A percentile compares a stretch with the other conserved stretches of the same genome.
phyloP scores from a whole-genome alignment of 2,888 invertebrate genomes.

The Byasa hedistus region DNA sequence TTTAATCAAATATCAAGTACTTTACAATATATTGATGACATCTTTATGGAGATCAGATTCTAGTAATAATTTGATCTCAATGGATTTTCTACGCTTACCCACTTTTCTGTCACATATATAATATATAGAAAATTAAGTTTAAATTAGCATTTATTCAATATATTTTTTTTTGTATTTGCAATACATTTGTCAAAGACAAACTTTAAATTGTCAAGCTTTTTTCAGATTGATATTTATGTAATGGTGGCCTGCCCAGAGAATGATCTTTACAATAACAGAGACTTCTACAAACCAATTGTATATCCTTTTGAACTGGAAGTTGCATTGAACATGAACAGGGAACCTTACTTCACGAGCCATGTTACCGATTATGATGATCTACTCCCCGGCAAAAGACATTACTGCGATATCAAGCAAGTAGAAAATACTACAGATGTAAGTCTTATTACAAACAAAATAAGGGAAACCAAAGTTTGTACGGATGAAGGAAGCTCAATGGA shows the following conservation, averaged over 20 bases:
- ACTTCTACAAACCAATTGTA: conserved; percentile 94
- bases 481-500: conserved; percentile 55
- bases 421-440: conserved; percentile 83
- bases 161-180: background rate
- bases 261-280: conserved; percentile 88
- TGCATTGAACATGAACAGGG: conserved; percentile 82
- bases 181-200: too few species aligned
- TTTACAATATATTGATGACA: too few species aligned
- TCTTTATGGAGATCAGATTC: too few species aligned
- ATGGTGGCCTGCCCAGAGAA: conserved; percentile 95
- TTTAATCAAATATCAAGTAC: too few species aligned
- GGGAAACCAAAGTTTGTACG: conserved; percentile 67
- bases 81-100: too few species aligned
- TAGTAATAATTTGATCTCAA: too few species aligned
- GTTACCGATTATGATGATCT: conserved; percentile 88
- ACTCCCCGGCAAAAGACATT: conserved; percentile 81
- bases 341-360: conserved; percentile 81
- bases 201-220: conserved; percentile 27
- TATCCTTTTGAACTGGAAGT: conserved; percentile 96
- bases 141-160: background rate
- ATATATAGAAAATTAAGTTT: too few species aligned
- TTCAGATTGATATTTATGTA: conserved; percentile 93
- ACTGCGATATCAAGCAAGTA: conserved; percentile 66
- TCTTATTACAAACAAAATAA: conserved; percentile 85
- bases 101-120: too few species aligned